Conservation (phyloP, 2,113 vertebrate genomes). For the Sylvia atricapilla region DNA sequence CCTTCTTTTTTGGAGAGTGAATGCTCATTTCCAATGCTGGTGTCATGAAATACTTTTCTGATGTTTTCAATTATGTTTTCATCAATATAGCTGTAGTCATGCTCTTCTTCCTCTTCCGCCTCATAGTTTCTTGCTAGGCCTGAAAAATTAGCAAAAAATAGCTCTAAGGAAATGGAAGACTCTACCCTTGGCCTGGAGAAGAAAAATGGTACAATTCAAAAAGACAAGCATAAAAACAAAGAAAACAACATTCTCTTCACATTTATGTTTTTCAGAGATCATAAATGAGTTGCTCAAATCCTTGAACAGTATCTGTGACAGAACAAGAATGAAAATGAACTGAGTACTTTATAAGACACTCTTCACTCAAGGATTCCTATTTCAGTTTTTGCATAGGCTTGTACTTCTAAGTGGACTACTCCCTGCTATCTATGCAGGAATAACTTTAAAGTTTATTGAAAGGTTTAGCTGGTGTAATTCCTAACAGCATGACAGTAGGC, state of each 20-base stretch:
- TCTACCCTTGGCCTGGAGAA: neutral
- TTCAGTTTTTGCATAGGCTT: neutral
- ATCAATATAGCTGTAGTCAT: constrained; percentile 48
- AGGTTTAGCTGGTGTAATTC: neutral
- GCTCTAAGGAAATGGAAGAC: neutral
- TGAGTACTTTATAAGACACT: neutral
- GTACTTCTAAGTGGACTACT: neutral
- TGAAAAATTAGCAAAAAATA: constrained; percentile 11
- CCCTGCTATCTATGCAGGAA: neutral
- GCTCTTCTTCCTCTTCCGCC: neutral
- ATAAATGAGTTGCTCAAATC: neutral
- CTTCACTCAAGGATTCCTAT: neutral
- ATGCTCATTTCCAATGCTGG: neutral
- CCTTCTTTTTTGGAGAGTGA: neutral
- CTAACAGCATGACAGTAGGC: neutral
- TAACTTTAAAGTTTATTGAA: neutral
- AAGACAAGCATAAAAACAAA: neutral
- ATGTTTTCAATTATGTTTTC: constrained; percentile 56
- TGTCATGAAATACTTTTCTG: constrained; percentile 37
- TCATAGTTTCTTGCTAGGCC: neutral
- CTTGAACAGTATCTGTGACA: neutral
- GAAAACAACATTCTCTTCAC: neutral
- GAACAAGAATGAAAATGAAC: neutral
- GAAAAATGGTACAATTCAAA: neutral
- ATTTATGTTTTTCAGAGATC: neutral